Conservation (phyloP, 1,140 invertebrate species). For the Drosophila bipectinata region DNA sequence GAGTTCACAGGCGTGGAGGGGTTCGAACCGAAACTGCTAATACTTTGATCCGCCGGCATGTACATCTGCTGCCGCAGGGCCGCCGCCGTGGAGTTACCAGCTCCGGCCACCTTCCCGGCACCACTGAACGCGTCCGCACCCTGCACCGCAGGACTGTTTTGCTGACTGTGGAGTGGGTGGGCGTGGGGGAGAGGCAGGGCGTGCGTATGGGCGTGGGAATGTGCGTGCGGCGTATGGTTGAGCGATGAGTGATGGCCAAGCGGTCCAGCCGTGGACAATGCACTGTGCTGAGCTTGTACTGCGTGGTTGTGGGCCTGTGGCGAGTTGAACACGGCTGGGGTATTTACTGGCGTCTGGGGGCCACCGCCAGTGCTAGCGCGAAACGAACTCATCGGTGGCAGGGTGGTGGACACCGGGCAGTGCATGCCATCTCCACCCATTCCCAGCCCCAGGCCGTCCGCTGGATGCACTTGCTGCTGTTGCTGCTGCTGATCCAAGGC, state of each 20-base stretch:
- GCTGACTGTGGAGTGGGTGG: slow-evolving; percentile 83
- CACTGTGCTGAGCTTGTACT: slow-evolving; percentile 82
- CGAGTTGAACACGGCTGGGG: slow-evolving; percentile 83
- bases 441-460: slow-evolving; percentile 63
- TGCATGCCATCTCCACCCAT: slow-evolving; percentile 66
- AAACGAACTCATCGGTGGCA: slow-evolving; percentile 98
- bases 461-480: slow-evolving; percentile 64
- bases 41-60: slow-evolving; percentile 89
- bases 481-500: slow-evolving; percentile 58
- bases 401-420: slow-evolving; percentile 86
- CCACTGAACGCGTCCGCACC: slow-evolving; percentile 89
- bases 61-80: slow-evolving; percentile 79
- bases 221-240: slow-evolving; percentile 68
- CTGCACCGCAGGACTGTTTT: slow-evolving; percentile 85
- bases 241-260: slow-evolving; percentile 84
- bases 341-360: slow-evolving; percentile 61
- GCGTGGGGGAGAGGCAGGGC: slow-evolving; percentile 78
- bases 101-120: slow-evolving; percentile 83
- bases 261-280: slow-evolving; percentile 85
- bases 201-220: slow-evolving; percentile 60
- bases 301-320: slow-evolving; percentile 84
- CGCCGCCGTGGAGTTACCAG: slow-evolving; percentile 86
- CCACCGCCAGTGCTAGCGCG: slow-evolving; percentile 79
- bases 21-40: slow-evolving; percentile 96
- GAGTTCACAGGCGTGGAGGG: slow-evolving; percentile 94